Evolutionary conservation across 30 jellyfish, hydroid and myxozoan genomes (phyloP).

Genomic region (Clytia hemisphaerica): DNA sequence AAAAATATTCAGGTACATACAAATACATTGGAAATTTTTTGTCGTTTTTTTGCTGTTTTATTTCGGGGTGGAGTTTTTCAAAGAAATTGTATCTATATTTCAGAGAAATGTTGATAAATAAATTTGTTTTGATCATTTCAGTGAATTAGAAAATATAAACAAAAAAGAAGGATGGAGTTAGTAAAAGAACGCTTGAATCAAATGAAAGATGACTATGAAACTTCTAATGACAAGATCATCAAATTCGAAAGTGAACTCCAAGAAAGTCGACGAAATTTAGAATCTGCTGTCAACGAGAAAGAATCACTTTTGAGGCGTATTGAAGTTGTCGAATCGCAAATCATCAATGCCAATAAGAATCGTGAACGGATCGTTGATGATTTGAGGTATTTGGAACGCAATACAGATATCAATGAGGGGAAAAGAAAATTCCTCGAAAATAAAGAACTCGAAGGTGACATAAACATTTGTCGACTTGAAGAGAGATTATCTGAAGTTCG

Average conservation of each 20-base stretch:
- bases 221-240: conserved; percentile 44
- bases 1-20: no score
- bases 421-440: conserved; percentile 65
- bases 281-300: conserved; percentile 54
- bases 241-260: conserved; percentile 27
- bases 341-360: conserved; percentile 49
- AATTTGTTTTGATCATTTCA: no score
- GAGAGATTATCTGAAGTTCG: conserved; percentile 47
- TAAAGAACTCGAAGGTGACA: conserved; percentile 63
- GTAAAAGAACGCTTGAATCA: conserved; percentile 49
- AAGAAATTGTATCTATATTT: no score
- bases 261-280: conserved; percentile 46
- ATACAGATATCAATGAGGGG: conserved; percentile 67
- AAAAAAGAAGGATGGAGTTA: no score
- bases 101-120: no score
- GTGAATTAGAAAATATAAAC: no score
- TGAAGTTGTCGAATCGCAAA: conserved; percentile 30
- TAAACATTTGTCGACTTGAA: conserved; percentile 37
- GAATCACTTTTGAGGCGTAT: conserved; percentile 49
- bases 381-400: conserved; percentile 42
- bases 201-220: conserved; percentile 45
- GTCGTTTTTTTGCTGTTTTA: no score
- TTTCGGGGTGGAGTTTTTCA: no score
- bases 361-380: conserved; percentile 43
- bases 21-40: no score